These are phyloP conservation scores for Rostratula benghalensis DNA, from an alignment of 2,113 vertebrate genomes.

Conservation along the genomic window DNA sequence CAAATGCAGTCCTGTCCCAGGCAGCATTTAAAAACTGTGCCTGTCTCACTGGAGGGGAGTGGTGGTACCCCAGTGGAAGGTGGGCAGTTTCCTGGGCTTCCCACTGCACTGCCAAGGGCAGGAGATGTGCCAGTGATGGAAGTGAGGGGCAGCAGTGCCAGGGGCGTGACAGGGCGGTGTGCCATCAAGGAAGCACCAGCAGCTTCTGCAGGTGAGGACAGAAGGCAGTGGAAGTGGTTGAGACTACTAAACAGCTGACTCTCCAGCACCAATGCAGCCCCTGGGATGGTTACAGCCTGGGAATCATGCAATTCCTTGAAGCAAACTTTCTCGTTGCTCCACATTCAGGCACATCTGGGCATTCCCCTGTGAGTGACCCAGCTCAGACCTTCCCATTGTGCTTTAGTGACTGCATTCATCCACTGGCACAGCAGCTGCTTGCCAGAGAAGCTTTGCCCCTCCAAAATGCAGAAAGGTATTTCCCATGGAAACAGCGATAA, in stretches of 20 bases:
- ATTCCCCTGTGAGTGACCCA: background rate
- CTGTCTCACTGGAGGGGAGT: background rate
- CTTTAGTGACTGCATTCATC: background rate
- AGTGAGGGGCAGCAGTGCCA: background rate
- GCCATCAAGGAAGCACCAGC: accelerated
- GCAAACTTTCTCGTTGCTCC: accelerated
- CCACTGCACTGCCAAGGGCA: accelerated
- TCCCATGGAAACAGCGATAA: background rate
- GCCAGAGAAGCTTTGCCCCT: background rate
- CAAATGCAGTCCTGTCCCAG: background rate
- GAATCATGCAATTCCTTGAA: background rate
- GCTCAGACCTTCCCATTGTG: background rate
- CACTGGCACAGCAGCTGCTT: background rate
- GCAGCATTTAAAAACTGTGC: accelerated
- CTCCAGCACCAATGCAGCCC: background rate
- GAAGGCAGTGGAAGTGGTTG: background rate
- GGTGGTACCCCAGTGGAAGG: background rate
- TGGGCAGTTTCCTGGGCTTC: background rate
- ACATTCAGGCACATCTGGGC: accelerated
- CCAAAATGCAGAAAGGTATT: background rate
- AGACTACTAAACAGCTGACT: too few species aligned
- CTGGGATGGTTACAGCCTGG: background rate
- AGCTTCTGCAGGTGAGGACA: background rate
- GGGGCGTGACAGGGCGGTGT: accelerated
- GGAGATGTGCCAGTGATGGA: accelerated